phyloP scores from a whole-genome alignment of 2,888 invertebrate genomes.

The Dicranocentrus wangi region DNA sequence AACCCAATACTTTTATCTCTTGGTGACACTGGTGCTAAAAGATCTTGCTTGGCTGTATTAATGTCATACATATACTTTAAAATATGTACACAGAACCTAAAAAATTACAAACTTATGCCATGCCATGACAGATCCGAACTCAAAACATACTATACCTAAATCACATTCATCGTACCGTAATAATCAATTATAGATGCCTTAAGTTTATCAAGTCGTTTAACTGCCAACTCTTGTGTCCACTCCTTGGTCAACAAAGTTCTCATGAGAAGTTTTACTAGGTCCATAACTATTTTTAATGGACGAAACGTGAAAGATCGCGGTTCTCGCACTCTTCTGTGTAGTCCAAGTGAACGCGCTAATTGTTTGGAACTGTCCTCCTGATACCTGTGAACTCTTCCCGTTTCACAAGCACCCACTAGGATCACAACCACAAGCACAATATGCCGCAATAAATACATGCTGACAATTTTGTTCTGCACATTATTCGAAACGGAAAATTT shows the following conservation, averaged over 20 bases:
- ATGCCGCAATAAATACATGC: not conserved
- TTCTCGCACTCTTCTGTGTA: not conserved
- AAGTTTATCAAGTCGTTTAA: conserved; percentile 7
- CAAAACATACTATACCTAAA: no score
- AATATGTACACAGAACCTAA: not conserved
- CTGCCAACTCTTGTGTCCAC: conserved; percentile 5
- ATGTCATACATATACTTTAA: not conserved
- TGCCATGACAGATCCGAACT: no score
- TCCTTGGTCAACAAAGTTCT: not conserved
- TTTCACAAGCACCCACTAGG: not conserved
- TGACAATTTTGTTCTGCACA: not conserved
- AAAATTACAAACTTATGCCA: no score
- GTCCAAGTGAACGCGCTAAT: not conserved
- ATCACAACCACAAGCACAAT: no score
- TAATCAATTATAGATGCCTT: not conserved
- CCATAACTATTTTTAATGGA: not conserved
- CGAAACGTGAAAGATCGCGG: not conserved
- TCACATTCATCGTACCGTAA: no score
- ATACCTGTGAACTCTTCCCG: not conserved
- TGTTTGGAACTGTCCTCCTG: not conserved
- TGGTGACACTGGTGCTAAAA: not conserved
- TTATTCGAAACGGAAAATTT: not conserved
- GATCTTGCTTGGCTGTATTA: not conserved
- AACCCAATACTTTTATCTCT: conserved; percentile 78
- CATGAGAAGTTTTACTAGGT: not conserved